phyloP scores from a whole-genome alignment of 2,888 invertebrate genomes.

The Meganola albula region DNA sequence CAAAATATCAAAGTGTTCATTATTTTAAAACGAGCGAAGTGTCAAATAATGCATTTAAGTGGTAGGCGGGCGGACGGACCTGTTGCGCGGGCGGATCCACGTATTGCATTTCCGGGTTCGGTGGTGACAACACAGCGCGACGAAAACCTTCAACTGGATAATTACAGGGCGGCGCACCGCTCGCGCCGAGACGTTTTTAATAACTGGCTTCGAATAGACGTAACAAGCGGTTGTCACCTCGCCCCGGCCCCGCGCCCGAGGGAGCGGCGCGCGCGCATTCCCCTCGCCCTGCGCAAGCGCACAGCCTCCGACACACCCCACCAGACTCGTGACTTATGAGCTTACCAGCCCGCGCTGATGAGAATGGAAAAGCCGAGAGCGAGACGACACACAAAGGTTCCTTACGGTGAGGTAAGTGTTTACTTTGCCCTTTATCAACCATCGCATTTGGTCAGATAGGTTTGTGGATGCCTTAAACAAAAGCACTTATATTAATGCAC shows the following conservation, averaged over 20 bases:
- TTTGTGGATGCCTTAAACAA: too few relatives aligned
- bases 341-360: constrained; percentile 43
- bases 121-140: constrained; percentile 67
- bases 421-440: constrained; percentile 27
- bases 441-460: constrained; percentile 15
- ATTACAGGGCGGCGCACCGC: constrained; percentile 77
- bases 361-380: constrained; percentile 42
- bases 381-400: constrained; percentile 46
- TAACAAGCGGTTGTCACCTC: constrained; percentile 78
- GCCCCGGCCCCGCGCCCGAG: constrained; percentile 54
- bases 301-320: constrained; percentile 61
- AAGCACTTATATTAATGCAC: too few relatives aligned
- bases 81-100: constrained; percentile 74
- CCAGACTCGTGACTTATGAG: constrained; percentile 64
- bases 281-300: constrained; percentile 38
- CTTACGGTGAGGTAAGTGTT: constrained; percentile 43
- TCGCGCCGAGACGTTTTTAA: constrained; percentile 79
- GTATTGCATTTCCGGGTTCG: constrained; percentile 72
- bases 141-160: constrained; percentile 68
- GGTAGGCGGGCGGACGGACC: constrained; percentile 68
- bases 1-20: constrained; percentile 12
- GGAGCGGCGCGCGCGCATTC: constrained; percentile 51
- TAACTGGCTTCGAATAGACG: constrained; percentile 77
- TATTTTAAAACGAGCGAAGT: constrained; percentile 32
- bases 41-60: constrained; percentile 39